phyloP scores from a whole-genome alignment of 1,140 invertebrate species.

The Drosophila obscura region DNA sequence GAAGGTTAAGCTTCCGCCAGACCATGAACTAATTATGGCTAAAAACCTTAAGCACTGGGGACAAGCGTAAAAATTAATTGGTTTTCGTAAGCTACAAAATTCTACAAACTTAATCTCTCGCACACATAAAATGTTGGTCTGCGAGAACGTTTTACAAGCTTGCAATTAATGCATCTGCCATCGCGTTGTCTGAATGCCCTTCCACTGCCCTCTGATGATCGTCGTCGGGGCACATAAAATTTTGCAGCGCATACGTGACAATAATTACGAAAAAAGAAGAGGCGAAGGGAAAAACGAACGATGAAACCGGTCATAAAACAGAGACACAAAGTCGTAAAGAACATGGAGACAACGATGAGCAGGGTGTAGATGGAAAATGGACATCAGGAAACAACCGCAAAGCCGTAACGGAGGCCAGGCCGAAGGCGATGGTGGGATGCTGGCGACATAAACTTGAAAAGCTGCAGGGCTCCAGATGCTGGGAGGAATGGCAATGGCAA shows the following conservation, averaged over 20 bases:
- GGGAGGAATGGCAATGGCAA: too few species aligned
- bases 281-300: constrained; percentile 1
- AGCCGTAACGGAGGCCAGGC: not conserved
- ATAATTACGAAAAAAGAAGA: constrained; percentile 28
- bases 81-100: not conserved
- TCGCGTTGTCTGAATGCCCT: not conserved
- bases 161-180: constrained; percentile 21
- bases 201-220: constrained; percentile 7
- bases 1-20: too few species aligned
- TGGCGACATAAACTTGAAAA: constrained; percentile 20
- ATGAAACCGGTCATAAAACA: constrained; percentile 15
- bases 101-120: not conserved
- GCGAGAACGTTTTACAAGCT: constrained; percentile 6
- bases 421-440: constrained; percentile 4
- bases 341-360: not conserved
- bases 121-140: not conserved
- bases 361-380: not conserved
- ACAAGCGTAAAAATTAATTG: too few species aligned
- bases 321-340: constrained; percentile 19
- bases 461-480: not conserved
- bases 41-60: too few species aligned
- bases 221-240: constrained; percentile 17
- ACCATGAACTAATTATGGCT: too few species aligned
- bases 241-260: constrained; percentile 35
- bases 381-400: constrained; percentile 1